Evolutionary conservation across 1,140 invertebrate genomes (phyloP).

Genomic region (Neodiprion pinetum): DNA sequence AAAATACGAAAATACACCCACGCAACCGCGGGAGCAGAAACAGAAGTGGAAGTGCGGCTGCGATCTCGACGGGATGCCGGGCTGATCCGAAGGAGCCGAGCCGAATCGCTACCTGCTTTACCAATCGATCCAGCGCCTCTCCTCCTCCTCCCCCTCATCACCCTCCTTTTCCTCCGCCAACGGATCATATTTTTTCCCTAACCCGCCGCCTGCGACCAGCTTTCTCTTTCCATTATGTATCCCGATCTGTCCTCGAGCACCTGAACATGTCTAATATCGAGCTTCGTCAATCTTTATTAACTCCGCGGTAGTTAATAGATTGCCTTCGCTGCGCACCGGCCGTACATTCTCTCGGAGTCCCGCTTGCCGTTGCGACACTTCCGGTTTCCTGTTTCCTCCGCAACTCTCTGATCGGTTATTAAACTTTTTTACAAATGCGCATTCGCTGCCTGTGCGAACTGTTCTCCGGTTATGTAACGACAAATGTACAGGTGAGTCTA

Average conservation of each 20-base stretch:
- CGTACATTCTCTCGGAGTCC: too few relatives aligned
- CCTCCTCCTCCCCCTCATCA: not conserved
- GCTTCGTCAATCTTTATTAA: not conserved
- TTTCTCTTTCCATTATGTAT: not conserved
- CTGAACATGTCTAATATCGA: not conserved
- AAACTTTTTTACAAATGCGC: too few relatives aligned
- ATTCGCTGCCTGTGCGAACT: too few relatives aligned
- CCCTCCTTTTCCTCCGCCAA: not conserved
- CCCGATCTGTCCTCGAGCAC: not conserved
- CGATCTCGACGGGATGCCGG: not conserved
- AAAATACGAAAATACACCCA: conserved; percentile 49
- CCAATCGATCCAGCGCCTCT: conserved; percentile 1
- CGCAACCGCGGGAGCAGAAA: conserved; percentile 27
- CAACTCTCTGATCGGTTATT: not conserved
- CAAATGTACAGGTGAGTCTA: too few relatives aligned
- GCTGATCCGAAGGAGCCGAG: not conserved
- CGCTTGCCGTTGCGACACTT: not conserved
- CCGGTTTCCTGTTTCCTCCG: conserved; percentile 4
- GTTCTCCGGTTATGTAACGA: too few relatives aligned
- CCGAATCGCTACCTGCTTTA: not conserved
- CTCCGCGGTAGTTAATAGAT: too few relatives aligned
- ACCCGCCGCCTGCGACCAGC: not conserved
- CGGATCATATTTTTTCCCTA: not conserved
- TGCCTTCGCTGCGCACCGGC: too few relatives aligned
- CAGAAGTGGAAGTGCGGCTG: not conserved